A percentile compares a stretch with the other conserved stretches of the same genome.
Conservation (phyloP, 2,888 invertebrate species). For the Patella ulyssiponensis region DNA sequence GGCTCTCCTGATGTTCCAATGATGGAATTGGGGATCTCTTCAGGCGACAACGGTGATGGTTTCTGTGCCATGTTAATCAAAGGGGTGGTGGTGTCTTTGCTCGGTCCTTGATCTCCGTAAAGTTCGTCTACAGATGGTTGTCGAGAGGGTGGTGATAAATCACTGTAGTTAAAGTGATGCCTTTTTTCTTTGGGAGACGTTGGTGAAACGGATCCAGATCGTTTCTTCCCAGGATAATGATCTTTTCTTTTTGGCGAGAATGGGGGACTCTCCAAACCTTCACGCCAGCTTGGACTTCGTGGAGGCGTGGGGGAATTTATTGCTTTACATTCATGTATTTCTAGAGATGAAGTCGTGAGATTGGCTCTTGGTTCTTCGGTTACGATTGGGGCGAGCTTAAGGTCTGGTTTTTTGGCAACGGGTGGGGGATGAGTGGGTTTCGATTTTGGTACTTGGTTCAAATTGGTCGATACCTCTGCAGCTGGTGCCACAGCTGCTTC, state of each 20-base stretch:
- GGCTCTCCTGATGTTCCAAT: constrained; percentile 49
- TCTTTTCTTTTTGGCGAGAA: constrained; percentile 64
- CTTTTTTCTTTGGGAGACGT: constrained; percentile 57
- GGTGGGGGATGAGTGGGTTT: constrained; percentile 13
- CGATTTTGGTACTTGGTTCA: constrained; percentile 16
- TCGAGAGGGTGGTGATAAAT: constrained; percentile 60
- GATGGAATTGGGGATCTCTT: constrained; percentile 51
- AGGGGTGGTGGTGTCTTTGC: constrained; percentile 19
- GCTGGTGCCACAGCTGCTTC: neutral
- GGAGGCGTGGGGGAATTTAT: constrained; percentile 64
- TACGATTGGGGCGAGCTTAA: neutral
- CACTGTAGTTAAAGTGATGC: constrained; percentile 60
- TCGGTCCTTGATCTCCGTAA: constrained; percentile 28
- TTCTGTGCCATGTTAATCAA: constrained; percentile 46
- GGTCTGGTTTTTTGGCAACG: neutral
- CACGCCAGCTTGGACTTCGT: constrained; percentile 68
- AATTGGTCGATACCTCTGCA: constrained; percentile 11
- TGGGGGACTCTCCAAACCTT: constrained; percentile 64
- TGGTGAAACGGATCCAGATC: constrained; percentile 59
- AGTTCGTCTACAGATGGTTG: constrained; percentile 55
- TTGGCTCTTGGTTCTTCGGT: constrained; percentile 19
- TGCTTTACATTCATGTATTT: constrained; percentile 20
- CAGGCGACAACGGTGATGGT: constrained; percentile 58
- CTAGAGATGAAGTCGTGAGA: constrained; percentile 9
- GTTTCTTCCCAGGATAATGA: constrained; percentile 63